Conservation (phyloP, 2,113 vertebrate genomes). For the Ptyas mucosa region DNA sequence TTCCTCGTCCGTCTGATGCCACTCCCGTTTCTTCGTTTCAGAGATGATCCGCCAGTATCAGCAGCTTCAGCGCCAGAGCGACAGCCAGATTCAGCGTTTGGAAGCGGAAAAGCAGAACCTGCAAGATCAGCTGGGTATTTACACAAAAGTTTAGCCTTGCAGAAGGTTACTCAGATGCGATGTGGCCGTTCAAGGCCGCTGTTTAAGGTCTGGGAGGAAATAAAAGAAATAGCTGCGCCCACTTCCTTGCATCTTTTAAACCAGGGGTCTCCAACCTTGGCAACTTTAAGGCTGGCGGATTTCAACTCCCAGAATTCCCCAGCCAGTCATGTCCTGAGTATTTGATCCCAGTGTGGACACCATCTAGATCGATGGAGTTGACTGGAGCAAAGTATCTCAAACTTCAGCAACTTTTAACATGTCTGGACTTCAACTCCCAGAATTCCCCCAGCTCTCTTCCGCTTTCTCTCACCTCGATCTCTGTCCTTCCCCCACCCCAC, state of each 20-base stretch:
- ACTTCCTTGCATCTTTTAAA: neutral
- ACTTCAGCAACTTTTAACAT: neutral
- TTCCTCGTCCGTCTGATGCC: rapidly evolving
- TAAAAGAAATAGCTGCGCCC: neutral
- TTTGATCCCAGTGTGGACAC: no score
- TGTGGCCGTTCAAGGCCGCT: neutral
- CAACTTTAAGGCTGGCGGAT: no score
- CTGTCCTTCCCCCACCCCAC: neutral
- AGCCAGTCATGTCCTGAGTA: no score
- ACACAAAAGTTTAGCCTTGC: rapidly evolving
- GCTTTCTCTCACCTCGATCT: neutral
- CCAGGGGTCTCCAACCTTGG: no score
- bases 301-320: neutral
- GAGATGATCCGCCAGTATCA: slow-evolving; percentile 68
- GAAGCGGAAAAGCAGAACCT: slow-evolving; percentile 64
- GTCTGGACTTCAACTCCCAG: neutral
- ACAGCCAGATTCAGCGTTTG: slow-evolving; percentile 52
- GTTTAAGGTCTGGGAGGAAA: neutral
- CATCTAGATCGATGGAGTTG: no score
- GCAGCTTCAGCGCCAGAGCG: slow-evolving; percentile 62
- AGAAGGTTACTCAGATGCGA: neutral
- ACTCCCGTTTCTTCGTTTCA: slow-evolving; percentile 32
- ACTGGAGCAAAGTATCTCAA: no score
- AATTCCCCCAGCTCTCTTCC: neutral
- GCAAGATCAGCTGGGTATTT: slow-evolving; percentile 63